Conservation (phyloP, 2,113 vertebrate genomes). For the Abramis brama region DNA sequence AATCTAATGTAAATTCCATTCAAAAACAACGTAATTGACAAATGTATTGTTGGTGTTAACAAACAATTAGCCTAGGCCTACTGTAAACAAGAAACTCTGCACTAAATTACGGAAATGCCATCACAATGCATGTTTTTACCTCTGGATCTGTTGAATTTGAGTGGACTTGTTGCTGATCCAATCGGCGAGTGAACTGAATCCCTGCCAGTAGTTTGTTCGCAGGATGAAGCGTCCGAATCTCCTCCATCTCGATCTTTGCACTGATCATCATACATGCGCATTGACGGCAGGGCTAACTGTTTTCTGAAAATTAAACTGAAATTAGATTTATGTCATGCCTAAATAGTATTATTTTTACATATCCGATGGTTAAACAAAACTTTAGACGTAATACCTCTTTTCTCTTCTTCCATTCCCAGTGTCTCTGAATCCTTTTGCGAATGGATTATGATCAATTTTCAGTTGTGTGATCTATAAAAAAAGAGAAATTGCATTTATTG, state of each 20-base stretch:
- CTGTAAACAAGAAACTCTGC: background rate
- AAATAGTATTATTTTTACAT: background rate
- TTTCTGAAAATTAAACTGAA: constrained; percentile 74
- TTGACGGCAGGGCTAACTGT: constrained; percentile 80
- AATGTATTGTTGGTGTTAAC: background rate
- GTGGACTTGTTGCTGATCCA: constrained; percentile 78
- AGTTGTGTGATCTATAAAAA: constrained; percentile 91
- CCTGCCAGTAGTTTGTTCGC: constrained; percentile 76
- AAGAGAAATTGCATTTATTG: background rate
- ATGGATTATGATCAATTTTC: constrained; percentile 97
- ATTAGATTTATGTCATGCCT: constrained; percentile 26
- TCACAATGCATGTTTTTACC: constrained; percentile 69
- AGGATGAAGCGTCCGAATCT: constrained; percentile 90
- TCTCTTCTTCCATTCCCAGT: constrained; percentile 92
- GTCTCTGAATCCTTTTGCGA: constrained; percentile 97
- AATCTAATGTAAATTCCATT: background rate
- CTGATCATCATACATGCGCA: constrained; percentile 85
- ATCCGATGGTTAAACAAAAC: background rate
- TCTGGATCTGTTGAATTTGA: constrained; percentile 77
- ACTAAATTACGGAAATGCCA: background rate
- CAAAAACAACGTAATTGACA: background rate
- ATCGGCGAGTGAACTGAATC: constrained; percentile 82
- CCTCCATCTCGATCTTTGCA: constrained; percentile 84
- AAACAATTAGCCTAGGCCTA: background rate
- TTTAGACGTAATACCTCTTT: constrained; percentile 80